phyloP scores from a whole-genome alignment of 2,113 vertebrate species.

The Hyperopisus bebe region DNA sequence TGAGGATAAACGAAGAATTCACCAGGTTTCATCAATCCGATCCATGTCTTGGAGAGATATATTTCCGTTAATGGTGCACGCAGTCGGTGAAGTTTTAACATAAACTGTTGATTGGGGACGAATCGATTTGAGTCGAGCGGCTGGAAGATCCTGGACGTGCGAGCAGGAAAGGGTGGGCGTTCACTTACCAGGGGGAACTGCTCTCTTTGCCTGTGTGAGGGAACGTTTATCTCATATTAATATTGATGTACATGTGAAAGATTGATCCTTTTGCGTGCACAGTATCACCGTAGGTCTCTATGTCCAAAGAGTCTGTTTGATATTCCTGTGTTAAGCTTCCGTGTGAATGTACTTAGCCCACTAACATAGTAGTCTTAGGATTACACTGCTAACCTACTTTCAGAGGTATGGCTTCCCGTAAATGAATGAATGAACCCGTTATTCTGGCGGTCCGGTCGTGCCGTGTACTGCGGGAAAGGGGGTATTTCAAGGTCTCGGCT shows the following conservation, averaged over 20 bases:
- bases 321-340: neutral
- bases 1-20: neutral
- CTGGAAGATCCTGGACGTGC: neutral
- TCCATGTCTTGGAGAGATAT: neutral
- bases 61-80: neutral
- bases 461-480: neutral
- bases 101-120: neutral
- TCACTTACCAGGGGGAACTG: neutral
- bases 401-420: neutral
- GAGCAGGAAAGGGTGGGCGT: neutral
- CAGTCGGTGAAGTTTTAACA: neutral
- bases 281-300: neutral
- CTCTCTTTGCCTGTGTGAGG: neutral
- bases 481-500: neutral
- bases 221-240: neutral
- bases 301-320: neutral
- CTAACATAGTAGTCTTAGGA: neutral
- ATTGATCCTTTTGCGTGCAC: neutral
- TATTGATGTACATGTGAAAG: neutral
- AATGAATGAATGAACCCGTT: neutral
- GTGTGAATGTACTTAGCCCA: neutral
- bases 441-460: neutral
- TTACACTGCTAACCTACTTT: slow-evolving; percentile 26
- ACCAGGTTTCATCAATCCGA: neutral
- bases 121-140: neutral